phyloP scores from a whole-genome alignment of 2,113 vertebrate genomes.

The Anseranas semipalmata region DNA sequence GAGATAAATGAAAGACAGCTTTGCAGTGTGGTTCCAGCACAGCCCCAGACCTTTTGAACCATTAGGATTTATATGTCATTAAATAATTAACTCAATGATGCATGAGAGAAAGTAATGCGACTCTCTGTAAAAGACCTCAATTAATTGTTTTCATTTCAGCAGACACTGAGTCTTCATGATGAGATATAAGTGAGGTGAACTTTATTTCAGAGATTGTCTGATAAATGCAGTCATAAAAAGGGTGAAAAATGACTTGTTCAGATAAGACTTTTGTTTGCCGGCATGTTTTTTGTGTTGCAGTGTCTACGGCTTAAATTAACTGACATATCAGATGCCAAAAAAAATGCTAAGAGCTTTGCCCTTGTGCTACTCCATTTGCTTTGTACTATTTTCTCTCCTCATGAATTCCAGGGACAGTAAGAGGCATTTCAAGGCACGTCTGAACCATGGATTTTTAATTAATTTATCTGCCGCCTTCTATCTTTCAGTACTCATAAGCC shows the following conservation, averaged over 20 bases:
- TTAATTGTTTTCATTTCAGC: slow-evolving; percentile 59
- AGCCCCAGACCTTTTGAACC: slow-evolving; percentile 44
- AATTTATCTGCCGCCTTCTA: slow-evolving; percentile 52
- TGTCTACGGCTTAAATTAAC: slow-evolving; percentile 16
- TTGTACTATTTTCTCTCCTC: neutral
- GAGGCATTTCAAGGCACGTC: neutral
- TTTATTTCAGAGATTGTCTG: slow-evolving; percentile 35
- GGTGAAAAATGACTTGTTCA: neutral
- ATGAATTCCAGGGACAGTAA: neutral
- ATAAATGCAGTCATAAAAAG: slow-evolving; percentile 44
- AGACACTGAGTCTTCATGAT: neutral
- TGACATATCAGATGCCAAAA: neutral
- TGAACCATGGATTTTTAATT: slow-evolving; percentile 42
- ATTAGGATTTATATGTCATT: slow-evolving; percentile 25
- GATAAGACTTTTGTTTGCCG: neutral
- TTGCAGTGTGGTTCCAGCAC: neutral
- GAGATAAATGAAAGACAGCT: slow-evolving; percentile 13
- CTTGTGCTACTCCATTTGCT: neutral
- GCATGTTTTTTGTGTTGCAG: neutral
- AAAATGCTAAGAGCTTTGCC: neutral
- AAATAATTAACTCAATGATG: slow-evolving; percentile 68
- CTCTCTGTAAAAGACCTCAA: slow-evolving; percentile 38
- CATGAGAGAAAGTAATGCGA: slow-evolving; percentile 10
- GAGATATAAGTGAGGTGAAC: slow-evolving; percentile 26
- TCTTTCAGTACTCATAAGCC: slow-evolving; percentile 4